phyloP scores from a whole-genome alignment of 2,888 invertebrate species.

The Ischnura elegans region DNA sequence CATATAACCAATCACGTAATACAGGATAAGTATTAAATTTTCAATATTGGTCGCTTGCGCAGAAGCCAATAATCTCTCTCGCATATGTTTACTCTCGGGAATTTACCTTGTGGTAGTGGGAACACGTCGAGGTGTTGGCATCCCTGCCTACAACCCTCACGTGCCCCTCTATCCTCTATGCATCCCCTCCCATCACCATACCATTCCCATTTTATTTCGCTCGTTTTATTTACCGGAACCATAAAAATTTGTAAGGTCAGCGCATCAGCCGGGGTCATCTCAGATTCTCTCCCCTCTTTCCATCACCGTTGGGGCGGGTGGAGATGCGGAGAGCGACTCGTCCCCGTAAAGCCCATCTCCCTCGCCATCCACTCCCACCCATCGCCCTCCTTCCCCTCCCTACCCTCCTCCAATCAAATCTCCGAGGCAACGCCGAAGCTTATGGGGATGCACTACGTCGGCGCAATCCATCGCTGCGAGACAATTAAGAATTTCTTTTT shows the following conservation, averaged over 20 bases:
- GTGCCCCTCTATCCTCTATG: not conserved
- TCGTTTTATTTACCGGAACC: slow-evolving; percentile 49
- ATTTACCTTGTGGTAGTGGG: too few relatives aligned
- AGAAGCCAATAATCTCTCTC: too few relatives aligned
- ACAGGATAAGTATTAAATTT: too few relatives aligned
- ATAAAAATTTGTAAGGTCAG: slow-evolving; percentile 44
- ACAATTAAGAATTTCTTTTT: too few relatives aligned
- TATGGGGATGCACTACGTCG: too few relatives aligned
- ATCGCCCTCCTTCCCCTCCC: not conserved
- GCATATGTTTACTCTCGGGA: too few relatives aligned
- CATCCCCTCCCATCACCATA: not conserved
- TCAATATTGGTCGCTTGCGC: too few relatives aligned
- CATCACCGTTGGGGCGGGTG: not conserved
- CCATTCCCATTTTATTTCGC: not conserved
- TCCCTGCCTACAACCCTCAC: not conserved
- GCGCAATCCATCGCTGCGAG: too few relatives aligned
- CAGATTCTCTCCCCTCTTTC: not conserved
- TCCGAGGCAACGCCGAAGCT: not conserved
- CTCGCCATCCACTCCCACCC: not conserved
- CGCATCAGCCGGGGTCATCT: slow-evolving; percentile 29
- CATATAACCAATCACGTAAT: too few relatives aligned
- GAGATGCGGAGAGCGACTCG: not conserved
- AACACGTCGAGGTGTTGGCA: not conserved
- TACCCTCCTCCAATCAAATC: not conserved
- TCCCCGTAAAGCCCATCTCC: slow-evolving; percentile 9